A percentile compares a stretch with the other conserved stretches of the same genome.
These are phyloP conservation scores for Scrobipalpa costella DNA, from an alignment of 2,888 invertebrate genomes.

Conservation along the genomic window DNA sequence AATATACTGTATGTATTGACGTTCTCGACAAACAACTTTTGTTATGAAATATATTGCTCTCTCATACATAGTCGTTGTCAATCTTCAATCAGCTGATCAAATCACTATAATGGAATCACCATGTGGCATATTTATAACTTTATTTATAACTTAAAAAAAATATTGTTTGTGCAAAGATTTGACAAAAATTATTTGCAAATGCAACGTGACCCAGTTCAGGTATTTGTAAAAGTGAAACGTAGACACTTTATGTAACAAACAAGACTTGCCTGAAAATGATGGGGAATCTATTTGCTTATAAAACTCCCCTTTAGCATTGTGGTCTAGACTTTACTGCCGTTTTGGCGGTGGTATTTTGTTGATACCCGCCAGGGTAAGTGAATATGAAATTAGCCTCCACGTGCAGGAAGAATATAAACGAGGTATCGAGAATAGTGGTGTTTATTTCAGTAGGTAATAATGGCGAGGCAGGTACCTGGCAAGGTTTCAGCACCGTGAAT, in stretches of 20 bases:
- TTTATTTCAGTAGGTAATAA: constrained; percentile 55
- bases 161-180: background rate
- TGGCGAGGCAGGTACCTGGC: constrained; percentile 46
- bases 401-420: constrained; percentile 44
- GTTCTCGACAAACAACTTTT: background rate
- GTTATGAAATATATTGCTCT: too few species aligned
- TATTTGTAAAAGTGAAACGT: background rate
- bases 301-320: constrained; percentile 16
- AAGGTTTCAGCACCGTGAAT: constrained; percentile 44
- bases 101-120: too few species aligned
- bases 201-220: background rate
- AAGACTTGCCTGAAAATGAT: background rate
- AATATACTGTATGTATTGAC: background rate
- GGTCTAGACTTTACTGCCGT: constrained; percentile 19
- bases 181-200: background rate
- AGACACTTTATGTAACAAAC: background rate
- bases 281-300: constrained; percentile 18
- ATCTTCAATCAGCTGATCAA: too few species aligned
- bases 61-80: too few species aligned
- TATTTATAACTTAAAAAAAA: too few species aligned
- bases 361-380: constrained; percentile 21
- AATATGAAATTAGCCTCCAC: constrained; percentile 33
- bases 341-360: background rate
- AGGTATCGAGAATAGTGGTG: constrained; percentile 45
- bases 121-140: too few species aligned